phyloP scores from a whole-genome alignment of 2,797 vertebrate species.

The Natrix natrix region DNA sequence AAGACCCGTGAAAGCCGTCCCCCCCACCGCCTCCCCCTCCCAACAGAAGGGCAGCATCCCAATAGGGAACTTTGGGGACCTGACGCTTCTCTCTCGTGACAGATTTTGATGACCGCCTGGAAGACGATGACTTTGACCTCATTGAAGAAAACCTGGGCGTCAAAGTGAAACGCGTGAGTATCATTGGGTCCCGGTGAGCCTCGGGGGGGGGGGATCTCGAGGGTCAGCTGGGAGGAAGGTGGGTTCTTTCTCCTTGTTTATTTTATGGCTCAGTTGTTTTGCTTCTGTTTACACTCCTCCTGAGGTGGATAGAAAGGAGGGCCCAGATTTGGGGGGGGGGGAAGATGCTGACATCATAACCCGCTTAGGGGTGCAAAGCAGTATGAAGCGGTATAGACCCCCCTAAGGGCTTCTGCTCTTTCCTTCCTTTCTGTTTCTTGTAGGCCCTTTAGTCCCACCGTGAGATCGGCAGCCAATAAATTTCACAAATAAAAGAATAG shows the following conservation, averaged over 20 bases:
- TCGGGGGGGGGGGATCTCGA: background rate
- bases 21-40: too few species aligned
- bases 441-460: background rate
- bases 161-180: constrained; percentile 95
- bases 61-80: too few species aligned
- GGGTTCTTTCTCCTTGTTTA: background rate
- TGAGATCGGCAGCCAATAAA: background rate
- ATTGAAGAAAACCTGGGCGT: constrained; percentile 98
- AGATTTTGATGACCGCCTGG: constrained; percentile 92
- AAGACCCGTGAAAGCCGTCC: too few species aligned
- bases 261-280: background rate
- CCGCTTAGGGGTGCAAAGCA: too few species aligned
- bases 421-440: background rate
- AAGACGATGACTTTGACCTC: constrained; percentile 98
- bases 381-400: accelerated
- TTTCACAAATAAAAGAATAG: background rate
- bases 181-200: background rate
- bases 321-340: background rate
- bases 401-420: background rate
- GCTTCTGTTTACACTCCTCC: background rate
- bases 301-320: background rate
- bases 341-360: background rate
- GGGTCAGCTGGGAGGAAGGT: background rate
- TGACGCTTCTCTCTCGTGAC: background rate
- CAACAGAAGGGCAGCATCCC: too few species aligned